Conservation (phyloP, 2,888 invertebrate species). For the Ormyrus nitidulus region DNA sequence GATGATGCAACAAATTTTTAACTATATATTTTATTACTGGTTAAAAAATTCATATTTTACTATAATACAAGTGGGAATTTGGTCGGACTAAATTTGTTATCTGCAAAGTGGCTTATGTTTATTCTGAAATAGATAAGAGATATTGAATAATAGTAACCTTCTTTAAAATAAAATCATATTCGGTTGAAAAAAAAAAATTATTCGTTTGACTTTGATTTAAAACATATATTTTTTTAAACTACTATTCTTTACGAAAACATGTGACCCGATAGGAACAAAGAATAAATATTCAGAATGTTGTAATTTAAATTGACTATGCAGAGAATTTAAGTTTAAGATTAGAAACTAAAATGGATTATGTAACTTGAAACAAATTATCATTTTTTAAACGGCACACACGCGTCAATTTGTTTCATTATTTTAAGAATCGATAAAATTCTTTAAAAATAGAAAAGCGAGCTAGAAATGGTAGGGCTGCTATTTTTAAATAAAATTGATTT, state of each 20-base stretch:
- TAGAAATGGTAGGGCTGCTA: background rate
- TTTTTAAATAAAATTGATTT: too few relatives aligned
- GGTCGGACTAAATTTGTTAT: slow-evolving; percentile 28
- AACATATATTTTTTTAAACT: background rate
- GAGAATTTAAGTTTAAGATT: background rate
- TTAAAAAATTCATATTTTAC: background rate
- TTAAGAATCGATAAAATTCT: too few relatives aligned
- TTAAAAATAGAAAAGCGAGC: background rate
- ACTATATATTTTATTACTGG: too few relatives aligned
- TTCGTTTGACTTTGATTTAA: too few relatives aligned
- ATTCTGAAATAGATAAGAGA: slow-evolving; percentile 39
- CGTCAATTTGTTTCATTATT: too few relatives aligned
- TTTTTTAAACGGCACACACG: too few relatives aligned
- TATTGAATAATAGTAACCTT: slow-evolving; percentile 28
- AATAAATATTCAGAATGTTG: too few relatives aligned
- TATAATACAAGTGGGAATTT: background rate
- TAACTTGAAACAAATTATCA: too few relatives aligned
- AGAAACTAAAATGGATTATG: background rate
- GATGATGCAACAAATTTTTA: too few relatives aligned
- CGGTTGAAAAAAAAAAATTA: background rate
- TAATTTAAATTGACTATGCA: too few relatives aligned
- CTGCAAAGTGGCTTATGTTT: slow-evolving; percentile 11
- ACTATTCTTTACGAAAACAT: too few relatives aligned
- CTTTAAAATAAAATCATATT: slow-evolving; percentile 17
- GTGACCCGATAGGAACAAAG: too few relatives aligned